Evolutionary conservation across 2,113 vertebrate genomes (phyloP).

Genomic region (Apus apus): DNA sequence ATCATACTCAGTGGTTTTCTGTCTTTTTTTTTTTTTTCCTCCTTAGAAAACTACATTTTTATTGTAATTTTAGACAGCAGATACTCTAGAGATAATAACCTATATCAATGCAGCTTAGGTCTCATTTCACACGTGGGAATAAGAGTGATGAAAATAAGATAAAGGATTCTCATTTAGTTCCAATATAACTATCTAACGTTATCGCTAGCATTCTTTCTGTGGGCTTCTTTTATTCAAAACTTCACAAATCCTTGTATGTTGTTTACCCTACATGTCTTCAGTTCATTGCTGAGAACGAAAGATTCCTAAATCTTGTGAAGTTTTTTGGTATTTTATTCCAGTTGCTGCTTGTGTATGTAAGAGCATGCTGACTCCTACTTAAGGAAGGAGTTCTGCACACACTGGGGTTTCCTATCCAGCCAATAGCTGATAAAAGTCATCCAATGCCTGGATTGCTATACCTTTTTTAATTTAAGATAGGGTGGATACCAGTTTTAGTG

Average conservation of each 20-base stretch:
- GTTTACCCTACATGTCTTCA: neutral
- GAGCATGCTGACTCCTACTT: neutral
- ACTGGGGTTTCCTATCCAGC: neutral
- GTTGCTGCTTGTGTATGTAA: neutral
- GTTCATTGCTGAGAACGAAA: neutral
- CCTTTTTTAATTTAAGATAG: neutral
- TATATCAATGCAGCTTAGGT: neutral
- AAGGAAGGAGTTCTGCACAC: neutral
- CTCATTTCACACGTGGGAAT: neutral
- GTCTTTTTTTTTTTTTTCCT: neutral
- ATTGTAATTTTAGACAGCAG: neutral
- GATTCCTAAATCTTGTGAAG: neutral
- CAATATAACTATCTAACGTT: neutral
- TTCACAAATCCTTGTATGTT: neutral
- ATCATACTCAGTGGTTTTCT: neutral
- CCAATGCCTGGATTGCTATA: neutral
- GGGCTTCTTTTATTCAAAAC: neutral
- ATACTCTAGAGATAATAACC: neutral
- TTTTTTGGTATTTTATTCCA: rapidly evolving
- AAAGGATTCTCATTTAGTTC: neutral
- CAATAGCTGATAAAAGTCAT: neutral
- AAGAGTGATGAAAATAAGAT: neutral
- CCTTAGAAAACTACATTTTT: neutral
- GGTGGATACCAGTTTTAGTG: neutral
- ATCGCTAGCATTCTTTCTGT: neutral